Base-by-base conservation (phyloP, 2,797 vertebrate species). In the Lophius americanus region DNA sequence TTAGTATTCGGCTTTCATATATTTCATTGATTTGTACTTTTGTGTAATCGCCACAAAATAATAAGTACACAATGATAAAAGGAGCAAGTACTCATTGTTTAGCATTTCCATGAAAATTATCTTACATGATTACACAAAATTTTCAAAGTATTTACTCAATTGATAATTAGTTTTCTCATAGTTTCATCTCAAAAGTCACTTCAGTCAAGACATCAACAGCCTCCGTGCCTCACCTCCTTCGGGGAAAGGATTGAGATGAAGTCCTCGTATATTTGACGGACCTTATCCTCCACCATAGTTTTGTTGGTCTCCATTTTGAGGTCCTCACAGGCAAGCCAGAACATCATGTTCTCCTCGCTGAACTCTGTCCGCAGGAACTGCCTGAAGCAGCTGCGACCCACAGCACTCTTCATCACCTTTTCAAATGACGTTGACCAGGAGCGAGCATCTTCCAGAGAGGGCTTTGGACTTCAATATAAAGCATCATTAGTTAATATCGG, bases 311-410 rank as follows among this genome's bases (percentile, higher is more conserved):
- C 97, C 86, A 95, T 96, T 67, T 97, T 99, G 54, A 99, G 93
- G 55, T 98, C 97, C 80, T 99, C 98, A 35, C 98, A 99, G 58
- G 95, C 94, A 85, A 99, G 94, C 98, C 98, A 99, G 93, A 99
- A 99, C 82, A 98, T 95, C 94, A 99, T 96, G 88, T 99, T 99
- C 83, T 99, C 98, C 84, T 99, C 98, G 0, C 98, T 99, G 93
- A 97, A 99, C 90, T 99, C 98, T 0, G 96, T 96, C 73, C 96
- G 92, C 39, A 99, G 95, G 84, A 98, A 99, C 78, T 98, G 96
- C 35, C 96, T 93, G 80, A 99, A 99, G 74, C 93, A 93, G 39
- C 94, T 88, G 64, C 98, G 95, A 39, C 98, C 98, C 0, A 94
- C 94, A 2, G 97, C 94, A 8, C 95, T 97, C 44, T 94, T 94